These are phyloP conservation scores for Tenodera sinensis DNA, from an alignment of 2,888 invertebrate species.

Conservation along the genomic window DNA sequence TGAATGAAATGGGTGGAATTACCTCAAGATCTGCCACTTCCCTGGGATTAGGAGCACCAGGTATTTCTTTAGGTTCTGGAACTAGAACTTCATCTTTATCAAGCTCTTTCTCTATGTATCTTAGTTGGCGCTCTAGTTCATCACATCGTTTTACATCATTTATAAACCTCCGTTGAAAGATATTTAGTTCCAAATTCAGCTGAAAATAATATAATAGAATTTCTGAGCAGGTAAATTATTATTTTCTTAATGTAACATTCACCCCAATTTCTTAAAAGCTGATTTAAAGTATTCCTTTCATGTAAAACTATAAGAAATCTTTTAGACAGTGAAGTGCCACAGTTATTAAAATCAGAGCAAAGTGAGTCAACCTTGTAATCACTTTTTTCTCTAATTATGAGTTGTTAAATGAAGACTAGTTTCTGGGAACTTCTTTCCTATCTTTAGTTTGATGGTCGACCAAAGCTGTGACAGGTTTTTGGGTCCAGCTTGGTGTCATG, in stretches of 20 bases:
- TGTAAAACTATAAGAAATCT: too few relatives aligned
- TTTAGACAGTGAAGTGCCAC: too few relatives aligned
- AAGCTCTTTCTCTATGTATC: constrained; percentile 83
- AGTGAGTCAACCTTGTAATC: too few relatives aligned
- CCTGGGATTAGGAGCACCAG: constrained; percentile 62
- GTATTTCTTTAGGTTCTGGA: constrained; percentile 68
- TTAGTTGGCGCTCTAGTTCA: constrained; percentile 84
- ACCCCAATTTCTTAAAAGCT: background rate
- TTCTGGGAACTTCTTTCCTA: too few relatives aligned
- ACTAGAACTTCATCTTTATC: constrained; percentile 78
- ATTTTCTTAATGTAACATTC: background rate
- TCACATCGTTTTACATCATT: constrained; percentile 87
- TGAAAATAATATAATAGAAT: constrained; percentile 43
- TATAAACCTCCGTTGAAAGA: constrained; percentile 88
- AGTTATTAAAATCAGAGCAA: too few relatives aligned
- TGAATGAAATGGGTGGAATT: background rate
- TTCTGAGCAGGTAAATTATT: background rate
- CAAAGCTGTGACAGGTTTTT: too few relatives aligned
- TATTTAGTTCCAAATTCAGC: constrained; percentile 81
- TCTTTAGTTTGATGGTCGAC: too few relatives aligned
- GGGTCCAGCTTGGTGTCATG: too few relatives aligned
- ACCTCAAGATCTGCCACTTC: background rate
- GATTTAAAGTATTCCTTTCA: background rate
- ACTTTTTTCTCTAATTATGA: too few relatives aligned
- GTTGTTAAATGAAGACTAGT: too few relatives aligned